Base-by-base conservation (phyloP, 2,888 invertebrate genomes). In the Idaea dimidiata region DNA sequence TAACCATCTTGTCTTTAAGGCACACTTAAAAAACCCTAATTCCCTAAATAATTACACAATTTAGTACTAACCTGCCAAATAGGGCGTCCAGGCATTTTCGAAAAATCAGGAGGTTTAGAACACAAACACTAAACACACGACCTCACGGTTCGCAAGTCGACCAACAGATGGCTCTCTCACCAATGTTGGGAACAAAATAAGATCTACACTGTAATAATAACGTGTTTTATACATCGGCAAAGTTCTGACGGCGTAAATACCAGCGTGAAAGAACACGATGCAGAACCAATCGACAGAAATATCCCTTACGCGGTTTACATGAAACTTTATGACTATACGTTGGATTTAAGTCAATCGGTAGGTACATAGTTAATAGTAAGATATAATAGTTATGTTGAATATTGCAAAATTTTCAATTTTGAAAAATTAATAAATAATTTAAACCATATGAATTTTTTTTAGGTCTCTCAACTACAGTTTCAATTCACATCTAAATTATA, bases 41-140 rank as follows among this genome's bases (percentile, higher is more conserved):
- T 10, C 43, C 7, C 8, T 43, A 3, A 43, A 14, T 43, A 43
- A 43, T 14, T 10, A 10, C 0, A 43, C 43, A 43, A 43, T 43
- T 43, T 3, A 14, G 43, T 10, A 64, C 74, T 90, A 86, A 95
- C 95, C 94, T 95, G 95, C 95, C 95, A 95, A 86, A 95, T 92
- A 71, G 95, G 95, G 93, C 95, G 95, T 93, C 95, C 95, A 88
- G 95, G 95, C 95, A 95, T 95, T 88, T 89, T 94, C 73, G 67
- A 55, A 69, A 66, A 72, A 67, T 62, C 43, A 17, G 63, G 63
- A 74, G 78, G 78, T 80, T 73, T 74, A 76, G 79, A 81, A 74
- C 79, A 80, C 83, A 82, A 67, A 79, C 81, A 83, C 84, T 78
- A 74, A 67, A 72, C 75, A 80, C 85, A 83, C 83, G 72, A 80